A percentile compares a stretch with the other conserved stretches of the same genome.
Evolutionary conservation across 37 sponge, comb jelly and placozoan genomes (phyloP).

Genomic region (Hormiphora californensis): DNA sequence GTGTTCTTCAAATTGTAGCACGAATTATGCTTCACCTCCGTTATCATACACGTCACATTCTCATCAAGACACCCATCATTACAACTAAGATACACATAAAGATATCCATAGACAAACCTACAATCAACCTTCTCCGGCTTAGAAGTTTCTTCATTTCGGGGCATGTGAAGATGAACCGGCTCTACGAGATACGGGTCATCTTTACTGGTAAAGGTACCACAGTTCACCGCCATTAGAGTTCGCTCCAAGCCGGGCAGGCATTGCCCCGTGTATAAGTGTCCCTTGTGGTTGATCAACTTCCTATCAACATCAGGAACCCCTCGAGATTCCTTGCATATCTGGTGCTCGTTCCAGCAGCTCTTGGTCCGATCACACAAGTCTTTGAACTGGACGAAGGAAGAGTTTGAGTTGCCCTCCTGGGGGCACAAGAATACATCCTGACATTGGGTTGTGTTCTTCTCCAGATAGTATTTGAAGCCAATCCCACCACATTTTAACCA

Average conservation of each 20-base stretch:
- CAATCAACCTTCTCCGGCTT: background rate
- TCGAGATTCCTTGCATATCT: background rate
- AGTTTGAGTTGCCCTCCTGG: background rate
- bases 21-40: background rate
- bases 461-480: background rate
- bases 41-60: background rate
- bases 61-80: background rate
- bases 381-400: background rate
- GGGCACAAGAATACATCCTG: background rate
- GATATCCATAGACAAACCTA: background rate
- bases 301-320: background rate
- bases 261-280: background rate
- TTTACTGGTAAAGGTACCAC: too few species aligned
- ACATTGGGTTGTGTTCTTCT: background rate
- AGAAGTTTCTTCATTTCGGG: background rate
- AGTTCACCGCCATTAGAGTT: too few species aligned
- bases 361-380: background rate
- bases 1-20: background rate
- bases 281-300: background rate
- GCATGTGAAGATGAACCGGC: too few species aligned
- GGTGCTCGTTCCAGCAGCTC: background rate
- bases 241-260: background rate
- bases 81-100: constrained; percentile 2
- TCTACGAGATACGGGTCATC: too few species aligned
- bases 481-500: background rate